Evolutionary conservation across 2,888 invertebrate species (phyloP), one percentile per base, ranked within the genome.

Genomic region (Sphaeridia pumilis): DNA sequence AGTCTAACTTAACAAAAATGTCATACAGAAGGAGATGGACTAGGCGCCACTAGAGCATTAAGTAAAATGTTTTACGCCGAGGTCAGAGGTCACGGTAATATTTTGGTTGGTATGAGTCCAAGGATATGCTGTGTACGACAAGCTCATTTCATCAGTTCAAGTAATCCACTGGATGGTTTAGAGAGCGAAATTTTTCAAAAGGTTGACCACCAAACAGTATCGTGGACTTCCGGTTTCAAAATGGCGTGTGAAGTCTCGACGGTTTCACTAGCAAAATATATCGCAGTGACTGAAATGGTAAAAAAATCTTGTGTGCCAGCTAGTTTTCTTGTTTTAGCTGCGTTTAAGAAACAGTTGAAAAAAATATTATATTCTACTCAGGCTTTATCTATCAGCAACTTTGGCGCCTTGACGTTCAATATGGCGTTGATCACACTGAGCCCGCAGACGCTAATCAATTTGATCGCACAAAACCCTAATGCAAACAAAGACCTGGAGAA

Each of bases 351-450:
- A n/a, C n/a, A n/a, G n/a, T n/a, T n/a, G n/a, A n/a, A n/a, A n/a
- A n/a, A n/a, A n/a, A n/a, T 31, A 31, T 24, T n/a, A 21, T 24
- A 25, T 17, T 25, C 24, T 20, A 41, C 12, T 14, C 22, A 50
- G 50, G 36, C 34, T 4, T 1, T 50, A 7, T 50, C 50, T 10
- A 21, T 36, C 10, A 44, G 43, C 50, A 50, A 50, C 26, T 50
- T 50, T 26, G 22, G 44, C 4, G 50, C 50, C 2, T 34, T 50
- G 17, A 26, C 36, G 1, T 45, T 50, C 25, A 50, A 50, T 24
- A 26, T 31, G 20, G n/a, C 25, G 5, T 36, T 50, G 25, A 45
- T 50, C 17, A n/a, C 45, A 4, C 12, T 21, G 17, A 50, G 26
- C 27, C 50, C 45, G 2, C 7, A 21, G 14, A 25, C 44, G 5